phyloP scores from a whole-genome alignment of 1,140 invertebrate genomes.

The Drosophila micromelanica region DNA sequence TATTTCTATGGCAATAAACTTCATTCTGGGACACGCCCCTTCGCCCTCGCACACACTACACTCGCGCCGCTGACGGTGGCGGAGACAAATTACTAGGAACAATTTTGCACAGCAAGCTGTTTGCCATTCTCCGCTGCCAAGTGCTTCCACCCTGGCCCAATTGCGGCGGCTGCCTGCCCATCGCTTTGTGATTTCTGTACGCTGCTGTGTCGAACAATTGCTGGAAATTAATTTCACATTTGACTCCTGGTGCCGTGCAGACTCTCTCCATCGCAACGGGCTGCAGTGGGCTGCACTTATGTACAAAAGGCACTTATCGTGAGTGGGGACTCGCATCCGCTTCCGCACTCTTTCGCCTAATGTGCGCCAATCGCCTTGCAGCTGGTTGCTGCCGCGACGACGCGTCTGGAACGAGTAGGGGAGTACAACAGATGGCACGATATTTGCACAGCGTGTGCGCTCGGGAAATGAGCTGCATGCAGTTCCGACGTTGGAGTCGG shows the following conservation, averaged over 20 bases:
- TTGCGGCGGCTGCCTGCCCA: conserved; percentile 2
- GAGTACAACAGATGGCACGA: conserved; percentile 24
- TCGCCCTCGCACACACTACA: not conserved
- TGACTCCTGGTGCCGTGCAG: conserved; percentile 56
- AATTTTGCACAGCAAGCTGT: conserved; percentile 53
- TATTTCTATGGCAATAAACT: conserved; percentile 65
- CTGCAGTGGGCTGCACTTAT: conserved; percentile 53
- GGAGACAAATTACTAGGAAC: conserved; percentile 61
- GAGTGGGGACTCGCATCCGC: conserved; percentile 59
- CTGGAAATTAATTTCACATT: conserved; percentile 66
- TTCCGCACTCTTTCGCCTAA: conserved; percentile 54
- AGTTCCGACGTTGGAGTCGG: conserved; percentile 36
- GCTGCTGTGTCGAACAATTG: conserved; percentile 61
- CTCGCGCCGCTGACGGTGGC: not conserved
- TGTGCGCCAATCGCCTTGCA: conserved; percentile 39
- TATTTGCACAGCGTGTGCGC: conserved; percentile 48
- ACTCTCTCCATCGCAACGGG: not conserved
- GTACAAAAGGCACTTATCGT: conserved; percentile 64
- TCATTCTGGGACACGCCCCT: conserved; percentile 19
- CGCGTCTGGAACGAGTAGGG: not conserved
- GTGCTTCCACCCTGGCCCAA: conserved; percentile 8
- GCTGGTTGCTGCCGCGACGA: not conserved
- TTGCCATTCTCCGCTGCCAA: conserved; percentile 30
- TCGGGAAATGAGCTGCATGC: conserved; percentile 60
- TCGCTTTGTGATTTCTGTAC: conserved; percentile 52